Evolutionary conservation across 2,888 invertebrate genomes (phyloP), one percentile per base, ranked within the genome.

Genomic region (Drosophila rubida): DNA sequence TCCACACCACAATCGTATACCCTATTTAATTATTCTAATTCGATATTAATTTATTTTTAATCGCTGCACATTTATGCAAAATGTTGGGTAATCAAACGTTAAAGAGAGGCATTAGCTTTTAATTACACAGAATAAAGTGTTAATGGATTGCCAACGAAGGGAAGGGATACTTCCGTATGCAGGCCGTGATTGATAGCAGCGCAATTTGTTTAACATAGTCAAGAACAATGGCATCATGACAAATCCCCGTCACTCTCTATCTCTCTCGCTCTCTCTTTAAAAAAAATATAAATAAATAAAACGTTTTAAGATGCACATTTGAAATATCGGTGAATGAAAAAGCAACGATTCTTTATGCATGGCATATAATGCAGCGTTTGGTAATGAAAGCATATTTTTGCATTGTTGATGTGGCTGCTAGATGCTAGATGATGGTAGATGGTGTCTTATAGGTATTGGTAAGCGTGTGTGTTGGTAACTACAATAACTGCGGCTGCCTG

Each of bases 331-430:
- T 57, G 19, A 32, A 45, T 39, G 39, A 62, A 48, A 49, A 41
- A 60, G 27, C 5, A 41, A 8, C 32, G 44, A 69, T 44, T 48
- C 58, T 71, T 69, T 62, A 71, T 76, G 65, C 67, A 69, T 84
- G 76, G 58, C 78, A 66, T 67, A 60, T 65, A 60, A 69, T 53
- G 54, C 68, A 46, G 60, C 68, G 75, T 83, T 85, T 82, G 83
- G 78, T 83, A 83, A 83, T 83, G 83, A 83, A 83, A 83, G 86
- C 83, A 85, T 85, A 82, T 85, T 82, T 83, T 85, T 65, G 73
- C 86, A 83, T 83, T 74, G 71, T 69, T 80, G 73, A 85, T 83
- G 75, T 46, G 58, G 50, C 32, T 53, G 67, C 55, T 32, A 13
- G 35, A 37, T 32, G 44, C 39, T 16, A 16, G 19, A 19, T 19